Conservation (phyloP, 2,888 invertebrate genomes). For the Cephus spinipes region DNA sequence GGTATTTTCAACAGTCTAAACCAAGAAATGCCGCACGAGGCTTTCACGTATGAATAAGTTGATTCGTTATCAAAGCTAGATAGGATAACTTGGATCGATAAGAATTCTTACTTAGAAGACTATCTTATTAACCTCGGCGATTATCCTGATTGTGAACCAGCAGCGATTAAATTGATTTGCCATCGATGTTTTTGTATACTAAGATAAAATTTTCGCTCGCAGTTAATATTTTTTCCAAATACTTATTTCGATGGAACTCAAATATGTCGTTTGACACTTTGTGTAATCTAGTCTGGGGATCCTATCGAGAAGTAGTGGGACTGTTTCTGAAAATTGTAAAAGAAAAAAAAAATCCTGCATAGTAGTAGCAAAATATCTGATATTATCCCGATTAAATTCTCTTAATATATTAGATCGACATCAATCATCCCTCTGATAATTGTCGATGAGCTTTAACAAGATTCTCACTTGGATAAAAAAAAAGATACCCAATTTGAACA, state of each 20-base stretch:
- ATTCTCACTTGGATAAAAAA: not conserved
- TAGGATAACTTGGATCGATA: not conserved
- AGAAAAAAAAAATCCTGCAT: not conserved
- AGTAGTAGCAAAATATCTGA: constrained; percentile 23
- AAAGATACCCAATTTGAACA: not conserved
- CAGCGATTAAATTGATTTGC: not conserved
- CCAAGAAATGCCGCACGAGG: not conserved
- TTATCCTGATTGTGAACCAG: not conserved
- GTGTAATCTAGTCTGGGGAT: not conserved
- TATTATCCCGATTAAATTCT: constrained; percentile 3
- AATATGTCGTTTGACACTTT: not conserved
- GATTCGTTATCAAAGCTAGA: not conserved
- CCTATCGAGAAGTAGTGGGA: not conserved
- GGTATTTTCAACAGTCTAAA: not conserved
- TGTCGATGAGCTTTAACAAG: not conserved
- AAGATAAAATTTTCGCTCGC: not conserved
- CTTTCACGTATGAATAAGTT: not conserved
- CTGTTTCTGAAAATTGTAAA: not conserved
- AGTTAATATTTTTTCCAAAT: not conserved
- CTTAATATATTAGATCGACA: not conserved
- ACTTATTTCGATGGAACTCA: not conserved
- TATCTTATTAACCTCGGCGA: not conserved
- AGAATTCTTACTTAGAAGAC: not conserved
- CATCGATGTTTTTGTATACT: not conserved
- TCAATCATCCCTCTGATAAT: not conserved